These are phyloP conservation scores for Delichon dasypus DNA, from an alignment of 2,797 vertebrate genomes.

Conservation along the genomic window DNA sequence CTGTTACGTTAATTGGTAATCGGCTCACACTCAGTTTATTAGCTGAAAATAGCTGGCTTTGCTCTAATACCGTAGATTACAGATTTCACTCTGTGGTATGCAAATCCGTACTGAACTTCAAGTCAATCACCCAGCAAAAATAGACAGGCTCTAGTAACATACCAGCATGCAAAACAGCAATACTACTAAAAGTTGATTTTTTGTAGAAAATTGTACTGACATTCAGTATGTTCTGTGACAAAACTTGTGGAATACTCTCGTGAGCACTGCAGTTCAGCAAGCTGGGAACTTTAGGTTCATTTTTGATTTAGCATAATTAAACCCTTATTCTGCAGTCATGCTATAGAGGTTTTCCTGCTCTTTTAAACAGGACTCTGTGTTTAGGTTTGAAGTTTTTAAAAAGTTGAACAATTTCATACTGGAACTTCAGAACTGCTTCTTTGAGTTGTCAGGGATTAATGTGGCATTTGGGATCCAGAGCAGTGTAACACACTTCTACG, in stretches of 20 bases:
- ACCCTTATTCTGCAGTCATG: not conserved
- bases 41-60: constrained; percentile 8
- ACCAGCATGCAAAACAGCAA: not conserved
- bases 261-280: not conserved
- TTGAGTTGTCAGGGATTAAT: not conserved
- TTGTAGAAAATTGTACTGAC: not conserved
- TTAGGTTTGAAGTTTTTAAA: not conserved
- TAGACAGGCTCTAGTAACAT: not conserved
- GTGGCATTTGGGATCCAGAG: not conserved
- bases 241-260: not conserved
- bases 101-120: not conserved
- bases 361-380: not conserved
- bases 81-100: not conserved
- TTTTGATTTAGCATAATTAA: not conserved
- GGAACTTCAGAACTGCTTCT: not conserved
- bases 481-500: fast-evolving
- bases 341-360: not conserved
- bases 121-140: not conserved
- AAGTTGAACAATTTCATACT: not conserved
- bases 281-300: not conserved
- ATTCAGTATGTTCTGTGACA: not conserved
- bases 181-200: not conserved
- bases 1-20: not conserved
- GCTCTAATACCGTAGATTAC: not conserved
- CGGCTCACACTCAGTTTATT: not conserved